Conservation (phyloP, 2,888 invertebrate genomes). For the Elmis aenea region DNA sequence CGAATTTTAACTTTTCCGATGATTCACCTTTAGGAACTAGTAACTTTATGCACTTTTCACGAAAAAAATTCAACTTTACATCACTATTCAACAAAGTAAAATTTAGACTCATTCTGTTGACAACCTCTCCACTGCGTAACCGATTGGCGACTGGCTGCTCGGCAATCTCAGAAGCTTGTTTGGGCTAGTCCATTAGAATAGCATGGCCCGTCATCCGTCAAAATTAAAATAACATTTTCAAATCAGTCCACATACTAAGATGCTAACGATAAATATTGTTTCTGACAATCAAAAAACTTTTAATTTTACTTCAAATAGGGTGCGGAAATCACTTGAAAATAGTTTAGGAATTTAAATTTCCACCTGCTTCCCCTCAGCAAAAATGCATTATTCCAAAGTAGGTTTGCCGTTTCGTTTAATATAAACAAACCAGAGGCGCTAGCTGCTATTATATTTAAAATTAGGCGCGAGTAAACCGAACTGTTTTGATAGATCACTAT, state of each 20-base stretch:
- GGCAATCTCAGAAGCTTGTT: slow-evolving; percentile 48
- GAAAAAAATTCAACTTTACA: slow-evolving; percentile 39
- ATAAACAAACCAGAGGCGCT: slow-evolving; percentile 19
- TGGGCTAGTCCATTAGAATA: slow-evolving; percentile 43
- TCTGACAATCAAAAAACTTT: no score
- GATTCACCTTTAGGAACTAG: slow-evolving; percentile 34
- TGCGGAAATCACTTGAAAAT: no score
- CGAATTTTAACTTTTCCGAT: slow-evolving; percentile 32
- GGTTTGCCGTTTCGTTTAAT: slow-evolving; percentile 16
- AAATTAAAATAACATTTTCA: not conserved
- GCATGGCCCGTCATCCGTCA: slow-evolving; percentile 14
- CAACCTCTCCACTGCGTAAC: slow-evolving; percentile 45
- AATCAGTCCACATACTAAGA: not conserved
- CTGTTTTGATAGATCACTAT: no score
- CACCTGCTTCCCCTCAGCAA: slow-evolving; percentile 18
- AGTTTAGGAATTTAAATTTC: slow-evolving; percentile 12
- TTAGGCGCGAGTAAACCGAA: no score
- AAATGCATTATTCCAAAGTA: slow-evolving; percentile 18
- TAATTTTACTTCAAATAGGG: no score
- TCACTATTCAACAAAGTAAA: slow-evolving; percentile 44
- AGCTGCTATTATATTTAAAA: no score
- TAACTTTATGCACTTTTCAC: slow-evolving; percentile 36
- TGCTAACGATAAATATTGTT: no score
- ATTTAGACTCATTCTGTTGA: slow-evolving; percentile 48
- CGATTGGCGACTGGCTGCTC: slow-evolving; percentile 48